These are phyloP conservation scores for Yponomeuta malinellus DNA, from an alignment of 2,888 invertebrate species.

Conservation along the genomic window DNA sequence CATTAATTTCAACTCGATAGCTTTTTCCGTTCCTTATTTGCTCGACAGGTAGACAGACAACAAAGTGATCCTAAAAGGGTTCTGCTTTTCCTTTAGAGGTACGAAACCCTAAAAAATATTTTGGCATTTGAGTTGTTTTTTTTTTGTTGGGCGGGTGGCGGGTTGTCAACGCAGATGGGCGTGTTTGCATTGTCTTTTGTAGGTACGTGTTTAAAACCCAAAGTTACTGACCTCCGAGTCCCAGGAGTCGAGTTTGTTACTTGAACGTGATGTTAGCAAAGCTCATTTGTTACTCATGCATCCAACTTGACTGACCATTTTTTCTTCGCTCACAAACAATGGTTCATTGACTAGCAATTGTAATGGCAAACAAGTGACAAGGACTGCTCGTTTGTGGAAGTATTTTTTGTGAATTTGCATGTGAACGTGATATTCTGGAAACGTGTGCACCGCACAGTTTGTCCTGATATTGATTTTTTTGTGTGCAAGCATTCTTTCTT, in stretches of 20 bases:
- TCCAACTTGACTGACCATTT: not conserved
- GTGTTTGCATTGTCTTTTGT: conserved; percentile 7
- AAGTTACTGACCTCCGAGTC: conserved; percentile 17
- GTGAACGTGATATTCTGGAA: conserved; percentile 8
- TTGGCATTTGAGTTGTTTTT: conserved; percentile 5
- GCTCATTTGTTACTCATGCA: not conserved
- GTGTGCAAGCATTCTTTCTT: not conserved
- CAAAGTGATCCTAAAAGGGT: too few relatives aligned
- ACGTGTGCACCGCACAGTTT: conserved; percentile 3
- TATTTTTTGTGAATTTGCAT: conserved; percentile 6
- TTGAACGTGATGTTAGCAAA: not conserved
- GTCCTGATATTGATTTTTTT: conserved; percentile 1
- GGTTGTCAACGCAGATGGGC: conserved; percentile 6
- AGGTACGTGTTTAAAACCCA: conserved; percentile 1
- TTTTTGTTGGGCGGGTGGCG: not conserved
- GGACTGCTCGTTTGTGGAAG: not conserved
- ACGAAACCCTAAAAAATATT: not conserved
- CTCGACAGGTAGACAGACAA: too few relatives aligned
- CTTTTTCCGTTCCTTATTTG: too few relatives aligned
- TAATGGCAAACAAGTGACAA: conserved; percentile 12
- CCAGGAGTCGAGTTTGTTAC: not conserved
- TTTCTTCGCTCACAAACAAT: conserved; percentile 8
- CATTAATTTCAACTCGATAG: too few relatives aligned
- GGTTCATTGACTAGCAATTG: conserved; percentile 9
- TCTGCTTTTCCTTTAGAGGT: too few relatives aligned